Evolutionary conservation across 2,797 vertebrate species (phyloP), one percentile per base, ranked within the genome.

Genomic region (Hydrocynus forskahlii): DNA sequence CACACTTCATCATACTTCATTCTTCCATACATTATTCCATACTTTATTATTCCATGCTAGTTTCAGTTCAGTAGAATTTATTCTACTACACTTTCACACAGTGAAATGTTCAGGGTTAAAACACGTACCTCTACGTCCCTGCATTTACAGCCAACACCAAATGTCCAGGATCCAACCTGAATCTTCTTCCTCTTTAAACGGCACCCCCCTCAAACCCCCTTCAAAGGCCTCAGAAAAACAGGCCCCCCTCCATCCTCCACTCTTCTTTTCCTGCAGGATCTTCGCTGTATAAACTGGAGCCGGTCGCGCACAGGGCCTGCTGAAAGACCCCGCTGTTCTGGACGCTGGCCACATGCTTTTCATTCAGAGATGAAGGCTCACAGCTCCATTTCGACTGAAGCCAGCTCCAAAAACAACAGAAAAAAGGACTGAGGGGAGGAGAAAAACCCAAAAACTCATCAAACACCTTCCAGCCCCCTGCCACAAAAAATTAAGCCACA

Each of bases 301-400:
- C 94, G 95, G 94, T 94, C 95, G 95, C 94, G 90, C 90, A 91
- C 89, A 90, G 91, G 91, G 91, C 92, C 82, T 89, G 91, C 93
- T 95, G 94, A 95, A 95, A 95, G 94, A 92, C 92, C 93, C 93
- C 91, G 95, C 95, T 95, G 95, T 95, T 95, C 94, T 95, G 95
- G 94, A 95, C 89, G 87, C 86, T 90, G 91, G 93, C 94, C 95
- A 95, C 93, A 95, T 94, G 94, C 93, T 94, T 95, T 91, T 92
- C 94, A 95, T 95, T 95, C 92, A 94, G 92, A 95, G 94, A 95
- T 94, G 92, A 95, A 94, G 94, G 92, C 92, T 93, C 92, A 91
- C 89, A 93, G 92, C 89, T 92, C 88, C 86, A 92, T 92, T 94
- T 94, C 93, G 93, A 93, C 91, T 94, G 91, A 91, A 95, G 94